Evolutionary conservation across 2,113 vertebrate species (phyloP).

Genomic region (Microtus richardsoni): DNA sequence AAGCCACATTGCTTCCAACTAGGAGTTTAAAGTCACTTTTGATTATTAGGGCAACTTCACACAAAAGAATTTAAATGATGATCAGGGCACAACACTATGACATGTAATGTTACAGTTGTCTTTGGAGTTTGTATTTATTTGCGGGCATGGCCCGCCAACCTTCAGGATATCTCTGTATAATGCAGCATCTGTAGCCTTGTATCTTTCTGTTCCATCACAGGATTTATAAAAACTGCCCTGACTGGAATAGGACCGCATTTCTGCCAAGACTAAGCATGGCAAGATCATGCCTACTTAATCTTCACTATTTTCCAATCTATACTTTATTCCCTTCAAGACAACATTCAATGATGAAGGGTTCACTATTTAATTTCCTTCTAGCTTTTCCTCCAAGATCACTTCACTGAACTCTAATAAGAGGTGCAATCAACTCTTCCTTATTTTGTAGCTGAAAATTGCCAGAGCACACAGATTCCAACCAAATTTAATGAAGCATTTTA

Average conservation of each 20-base stretch:
- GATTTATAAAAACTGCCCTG: background rate
- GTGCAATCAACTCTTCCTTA: constrained; percentile 65
- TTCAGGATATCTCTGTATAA: background rate
- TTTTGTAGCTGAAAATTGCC: constrained; percentile 59
- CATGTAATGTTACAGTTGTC: background rate
- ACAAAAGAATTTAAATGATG: constrained; percentile 10
- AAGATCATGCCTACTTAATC: background rate
- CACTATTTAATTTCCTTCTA: constrained; percentile 65
- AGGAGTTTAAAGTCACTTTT: background rate
- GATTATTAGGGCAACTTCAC: background rate
- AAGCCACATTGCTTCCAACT: background rate
- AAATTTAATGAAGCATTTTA: constrained; percentile 73
- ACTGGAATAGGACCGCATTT: background rate
- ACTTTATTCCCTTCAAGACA: constrained; percentile 35
- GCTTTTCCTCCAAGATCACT: constrained; percentile 23
- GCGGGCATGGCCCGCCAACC: background rate
- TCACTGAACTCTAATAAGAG: constrained; percentile 72
- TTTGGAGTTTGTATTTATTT: background rate
- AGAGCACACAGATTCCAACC: background rate
- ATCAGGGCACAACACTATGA: background rate
- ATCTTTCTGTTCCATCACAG: background rate
- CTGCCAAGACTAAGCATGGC: background rate
- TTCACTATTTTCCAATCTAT: background rate
- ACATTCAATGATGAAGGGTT: constrained; percentile 40
- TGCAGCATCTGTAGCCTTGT: background rate